Conservation (phyloP, 2,797 vertebrate species). For the Novumbra hubbsi region DNA sequence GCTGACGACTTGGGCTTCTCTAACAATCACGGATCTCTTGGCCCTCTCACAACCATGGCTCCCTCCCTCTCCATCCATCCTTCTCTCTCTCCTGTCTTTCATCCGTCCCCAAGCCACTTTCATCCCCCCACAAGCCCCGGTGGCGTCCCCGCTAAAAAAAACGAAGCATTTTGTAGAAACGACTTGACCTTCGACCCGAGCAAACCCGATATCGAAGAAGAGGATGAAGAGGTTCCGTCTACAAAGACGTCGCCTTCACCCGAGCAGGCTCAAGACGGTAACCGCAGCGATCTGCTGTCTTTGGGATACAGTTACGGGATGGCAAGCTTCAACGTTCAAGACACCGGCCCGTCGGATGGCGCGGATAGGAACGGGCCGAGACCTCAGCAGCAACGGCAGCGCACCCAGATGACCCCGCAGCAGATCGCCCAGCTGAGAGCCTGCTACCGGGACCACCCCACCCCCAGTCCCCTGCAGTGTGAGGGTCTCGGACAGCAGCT, state of each 20-base stretch:
- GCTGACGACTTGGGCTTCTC: slow-evolving; percentile 35
- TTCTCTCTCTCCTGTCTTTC: slow-evolving; percentile 80
- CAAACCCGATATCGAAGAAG: slow-evolving; percentile 79
- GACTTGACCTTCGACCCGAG: slow-evolving; percentile 79
- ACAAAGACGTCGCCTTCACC: neutral
- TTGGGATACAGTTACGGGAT: slow-evolving; percentile 13
- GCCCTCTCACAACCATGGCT: slow-evolving; percentile 62
- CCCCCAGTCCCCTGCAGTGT: slow-evolving; percentile 96
- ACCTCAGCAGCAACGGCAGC: slow-evolving; percentile 79
- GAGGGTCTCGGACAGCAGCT: slow-evolving; percentile 95
- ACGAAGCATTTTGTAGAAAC: neutral
- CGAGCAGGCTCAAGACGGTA: neutral
- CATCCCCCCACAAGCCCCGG: slow-evolving; percentile 79
- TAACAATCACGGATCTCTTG: slow-evolving; percentile 57
- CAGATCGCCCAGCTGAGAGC: slow-evolving; percentile 97
- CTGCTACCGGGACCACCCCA: slow-evolving; percentile 97
- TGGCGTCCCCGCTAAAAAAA: slow-evolving; percentile 80
- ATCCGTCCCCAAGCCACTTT: slow-evolving; percentile 75
- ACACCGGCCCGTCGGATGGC: slow-evolving; percentile 82
- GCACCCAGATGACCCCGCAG: slow-evolving; percentile 98
- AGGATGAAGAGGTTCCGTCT: slow-evolving; percentile 51
- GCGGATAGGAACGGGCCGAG: slow-evolving; percentile 87
- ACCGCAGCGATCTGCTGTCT: neutral
- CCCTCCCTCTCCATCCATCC: slow-evolving; percentile 69
- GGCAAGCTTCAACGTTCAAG: slow-evolving; percentile 81